Base-by-base conservation (phyloP, 2,113 vertebrate species). In the Dicerorhinus sumatrensis region DNA sequence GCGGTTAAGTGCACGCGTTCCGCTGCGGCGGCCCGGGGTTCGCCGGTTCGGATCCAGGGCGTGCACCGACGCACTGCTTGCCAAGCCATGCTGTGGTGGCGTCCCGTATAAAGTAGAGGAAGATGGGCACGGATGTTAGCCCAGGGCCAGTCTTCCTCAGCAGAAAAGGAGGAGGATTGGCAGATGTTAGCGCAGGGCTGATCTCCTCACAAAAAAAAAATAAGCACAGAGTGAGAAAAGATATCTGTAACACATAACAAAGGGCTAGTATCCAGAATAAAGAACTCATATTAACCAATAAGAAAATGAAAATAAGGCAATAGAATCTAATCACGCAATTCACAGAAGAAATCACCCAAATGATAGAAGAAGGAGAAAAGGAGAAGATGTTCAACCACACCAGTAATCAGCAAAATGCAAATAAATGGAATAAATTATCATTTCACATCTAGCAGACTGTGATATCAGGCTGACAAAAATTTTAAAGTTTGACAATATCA, bases 231-330 rank as follows among this genome's bases (percentile, higher is more conserved):
- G 11, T 70, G 6, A 91, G 42, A 84, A 94, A 93, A 89, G 36
- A 94, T 27, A 89, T 33, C 73, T 85, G 18, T 76, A 89, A 96
- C 12, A 92, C n/a, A 77, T 67, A 75, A 81, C n/a, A 89, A 27
- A 92, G 58, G 54, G 84, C 39, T 62, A 67, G 46, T 75, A 93
- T 36, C 58, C 63, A 81, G 36, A 97, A 79, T 82, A 79, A 81
- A 98, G 56, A 89, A 79, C 17, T 87, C 21, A 39, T 3, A 86
- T 46, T 81, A 84, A 48, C 84, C 46, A 82, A 75, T 31, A 96
- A 81, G 39, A 92, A 92, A 96, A 94, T 83, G n/a, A 98, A 96
- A 96, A 84, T 54, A 91, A 58, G 46, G 42, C 42, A 89, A 51
- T 0, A 65, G 60, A 81, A 56, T 80, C 16, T 94, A 72, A 85